Percentiles rank a stretch among this genome's conserved stretches.
These are phyloP conservation scores for Chrysopilus asiliformis DNA, from an alignment of 2,888 invertebrate genomes.

Conservation along the genomic window DNA sequence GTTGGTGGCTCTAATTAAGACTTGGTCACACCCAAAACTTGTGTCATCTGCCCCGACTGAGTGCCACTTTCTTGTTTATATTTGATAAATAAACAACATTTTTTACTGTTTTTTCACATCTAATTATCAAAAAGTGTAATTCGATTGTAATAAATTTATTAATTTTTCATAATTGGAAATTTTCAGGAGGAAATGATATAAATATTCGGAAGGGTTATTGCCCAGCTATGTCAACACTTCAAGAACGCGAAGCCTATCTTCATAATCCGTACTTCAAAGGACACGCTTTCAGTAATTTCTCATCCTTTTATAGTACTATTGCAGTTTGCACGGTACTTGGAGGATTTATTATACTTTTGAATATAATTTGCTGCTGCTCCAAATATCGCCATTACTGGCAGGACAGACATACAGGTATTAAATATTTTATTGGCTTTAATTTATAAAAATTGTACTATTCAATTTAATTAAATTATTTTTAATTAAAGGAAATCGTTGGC, in stretches of 20 bases:
- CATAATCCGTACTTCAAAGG: slow-evolving; percentile 48
- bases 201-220: too few relatives aligned
- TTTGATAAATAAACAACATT: too few relatives aligned
- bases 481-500: slow-evolving; percentile 63
- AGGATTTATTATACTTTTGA: slow-evolving; percentile 55
- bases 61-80: too few relatives aligned
- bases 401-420: slow-evolving; percentile 54
- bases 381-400: slow-evolving; percentile 69
- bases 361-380: slow-evolving; percentile 68
- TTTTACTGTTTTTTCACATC: too few relatives aligned
- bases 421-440: background rate
- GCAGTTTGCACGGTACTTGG: slow-evolving; percentile 63
- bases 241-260: slow-evolving; percentile 46
- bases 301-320: slow-evolving; percentile 73
- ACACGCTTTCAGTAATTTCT: slow-evolving; percentile 55
- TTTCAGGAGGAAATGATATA: background rate
- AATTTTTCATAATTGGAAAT: too few relatives aligned
- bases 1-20: too few relatives aligned
- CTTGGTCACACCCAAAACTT: too few relatives aligned
- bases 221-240: slow-evolving; percentile 47
- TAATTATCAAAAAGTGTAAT: too few relatives aligned
- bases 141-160: too few relatives aligned
- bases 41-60: too few relatives aligned
- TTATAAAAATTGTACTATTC: slow-evolving; percentile 7
- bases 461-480: slow-evolving; percentile 3